Evolutionary conservation across 2,888 invertebrate species (phyloP), one percentile per base, ranked within the genome.

Genomic region (Caradrina clavipalpis): DNA sequence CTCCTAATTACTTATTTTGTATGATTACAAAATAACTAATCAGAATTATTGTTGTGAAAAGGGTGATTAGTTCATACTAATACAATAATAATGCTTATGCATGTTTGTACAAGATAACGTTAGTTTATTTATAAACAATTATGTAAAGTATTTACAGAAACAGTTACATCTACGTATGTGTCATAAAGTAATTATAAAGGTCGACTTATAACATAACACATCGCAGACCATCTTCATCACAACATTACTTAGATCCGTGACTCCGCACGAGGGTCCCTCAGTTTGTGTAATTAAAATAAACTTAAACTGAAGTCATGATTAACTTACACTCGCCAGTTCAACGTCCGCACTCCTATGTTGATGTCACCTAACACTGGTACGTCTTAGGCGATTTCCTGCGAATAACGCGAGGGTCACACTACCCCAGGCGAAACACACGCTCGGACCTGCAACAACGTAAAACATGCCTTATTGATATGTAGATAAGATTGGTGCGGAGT

Each of bases 381-480:
- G 90, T 93, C 93, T 94, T 91, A 86, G 86, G 86, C 90, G 88
- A 91, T 91, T 93, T 93, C 93, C 94, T 92, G 87, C 76, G 83
- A 78, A 81, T 85, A 89, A 88, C 86, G 85, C 82, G 86, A 82
- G 86, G 86, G 86, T 83, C 87, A 81, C 80, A 85, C 85, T 81
- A 90, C 91, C 89, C 69, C 81, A 66, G 87, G 91, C 90, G 61
- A 83, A 78, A 79, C 67, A 59, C 54, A 76, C 49, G n/a, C 45
- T 22, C 17, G 26, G 19, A 19, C 51, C 85, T 86, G 77, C 11
- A 84, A 83, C 87, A 90, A 78, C 50, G 67, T 31, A 92, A 84
- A 86, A 69, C 82, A 57, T 42, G 55, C 84, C 78, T 84, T 91
- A 88, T 54, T n/a, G 8, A 15, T 1, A 71, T 47, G 17, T 69